A percentile compares a stretch with the other conserved stretches of the same genome.
Conservation (phyloP, 2,797 vertebrate genomes). For the Semotilus atromaculatus region DNA sequence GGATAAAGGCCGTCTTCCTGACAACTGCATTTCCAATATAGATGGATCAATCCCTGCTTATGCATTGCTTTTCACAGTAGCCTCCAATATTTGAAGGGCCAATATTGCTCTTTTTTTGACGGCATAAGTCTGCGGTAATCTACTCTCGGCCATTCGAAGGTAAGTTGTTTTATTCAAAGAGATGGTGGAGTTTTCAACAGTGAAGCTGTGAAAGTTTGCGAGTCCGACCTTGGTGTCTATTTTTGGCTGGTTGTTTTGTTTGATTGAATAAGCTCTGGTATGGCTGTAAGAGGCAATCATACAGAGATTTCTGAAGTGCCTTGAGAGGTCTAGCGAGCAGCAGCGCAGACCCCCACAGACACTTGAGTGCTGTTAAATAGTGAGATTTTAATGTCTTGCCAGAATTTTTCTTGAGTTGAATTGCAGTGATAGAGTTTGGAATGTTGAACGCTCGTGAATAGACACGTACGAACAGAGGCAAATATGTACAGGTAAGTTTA, state of each 20-base stretch:
- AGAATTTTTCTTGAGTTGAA: neutral
- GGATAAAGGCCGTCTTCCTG: conserved; percentile 67
- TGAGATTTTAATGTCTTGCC: conserved; percentile 41
- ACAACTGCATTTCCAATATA: conserved; percentile 70
- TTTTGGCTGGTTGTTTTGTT: conserved; percentile 60
- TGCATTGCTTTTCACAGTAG: conserved; percentile 68
- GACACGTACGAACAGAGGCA: neutral
- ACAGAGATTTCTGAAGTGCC: conserved; percentile 48
- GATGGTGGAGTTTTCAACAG: conserved; percentile 30
- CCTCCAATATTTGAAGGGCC: conserved; percentile 73
- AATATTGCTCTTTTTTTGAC: conserved; percentile 64
- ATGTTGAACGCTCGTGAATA: neutral
- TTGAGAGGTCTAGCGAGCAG: conserved; percentile 46
- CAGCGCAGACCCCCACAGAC: neutral
- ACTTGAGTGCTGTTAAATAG: conserved; percentile 44
- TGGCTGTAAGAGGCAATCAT: conserved; percentile 58
- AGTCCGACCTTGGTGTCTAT: conserved; percentile 52
- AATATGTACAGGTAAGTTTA: conserved; percentile 12
- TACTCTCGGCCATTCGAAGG: conserved; percentile 54
- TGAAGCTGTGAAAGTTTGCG: conserved; percentile 37
- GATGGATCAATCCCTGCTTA: conserved; percentile 68
- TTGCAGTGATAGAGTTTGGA: conserved; percentile 20
- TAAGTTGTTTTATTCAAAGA: conserved; percentile 64
- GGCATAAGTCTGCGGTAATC: conserved; percentile 65
- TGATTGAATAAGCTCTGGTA: conserved; percentile 68